A percentile compares a stretch with the other conserved stretches of the same genome.
phyloP scores from a whole-genome alignment of 2,797 vertebrate species.

The Enteromius trimaculatus region DNA sequence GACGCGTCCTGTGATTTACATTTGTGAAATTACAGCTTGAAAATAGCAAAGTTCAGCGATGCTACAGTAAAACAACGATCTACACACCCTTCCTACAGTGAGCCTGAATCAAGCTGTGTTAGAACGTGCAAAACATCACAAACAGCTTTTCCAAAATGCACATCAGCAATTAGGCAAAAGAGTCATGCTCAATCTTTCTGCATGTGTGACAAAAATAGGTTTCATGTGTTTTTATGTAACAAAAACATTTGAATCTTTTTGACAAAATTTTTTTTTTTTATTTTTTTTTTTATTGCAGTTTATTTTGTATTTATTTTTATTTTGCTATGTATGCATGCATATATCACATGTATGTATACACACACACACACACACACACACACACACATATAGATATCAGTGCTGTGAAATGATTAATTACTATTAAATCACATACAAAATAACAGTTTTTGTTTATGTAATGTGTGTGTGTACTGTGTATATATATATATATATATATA shows the following conservation, averaged over 20 bases:
- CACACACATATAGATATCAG: too few species aligned
- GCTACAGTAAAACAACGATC: slow-evolving; percentile 7
- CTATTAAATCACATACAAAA: too few species aligned
- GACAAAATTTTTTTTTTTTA: too few species aligned
- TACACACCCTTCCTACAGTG: not conserved
- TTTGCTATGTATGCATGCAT: too few species aligned
- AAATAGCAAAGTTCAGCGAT: slow-evolving; percentile 11
- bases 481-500: too few species aligned
- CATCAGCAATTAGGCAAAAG: not conserved
- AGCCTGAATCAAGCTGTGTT: not conserved
- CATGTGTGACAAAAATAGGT: not conserved
- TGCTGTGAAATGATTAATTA: too few species aligned
- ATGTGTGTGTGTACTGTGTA: too few species aligned
- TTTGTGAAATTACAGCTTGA: slow-evolving; percentile 21
- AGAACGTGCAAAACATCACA: not conserved
- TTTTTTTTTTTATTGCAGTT: too few species aligned
- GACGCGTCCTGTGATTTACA: slow-evolving; percentile 19
- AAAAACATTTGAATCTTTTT: not conserved
- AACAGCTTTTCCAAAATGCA: not conserved
- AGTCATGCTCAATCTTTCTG: not conserved
- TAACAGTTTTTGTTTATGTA: too few species aligned
- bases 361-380: too few species aligned
- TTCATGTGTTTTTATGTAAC: not conserved
- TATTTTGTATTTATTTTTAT: too few species aligned
- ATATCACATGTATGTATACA: too few species aligned